phyloP scores from a whole-genome alignment of 2,888 invertebrate species.

The Apamea epomidion region DNA sequence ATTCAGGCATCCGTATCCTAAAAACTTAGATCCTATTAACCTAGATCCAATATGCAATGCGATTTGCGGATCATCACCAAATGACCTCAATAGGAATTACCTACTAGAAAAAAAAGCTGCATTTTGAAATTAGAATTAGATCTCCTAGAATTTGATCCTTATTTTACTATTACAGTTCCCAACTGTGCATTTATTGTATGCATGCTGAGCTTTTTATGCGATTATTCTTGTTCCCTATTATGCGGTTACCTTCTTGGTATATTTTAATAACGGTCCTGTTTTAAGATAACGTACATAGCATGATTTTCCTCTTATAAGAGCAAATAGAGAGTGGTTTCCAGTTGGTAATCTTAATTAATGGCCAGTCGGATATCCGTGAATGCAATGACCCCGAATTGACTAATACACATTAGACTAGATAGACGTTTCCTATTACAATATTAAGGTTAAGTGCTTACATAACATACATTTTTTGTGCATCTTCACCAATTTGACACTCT shows the following conservation, averaged over 20 bases:
- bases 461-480: slow-evolving; percentile 11
- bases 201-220: background rate
- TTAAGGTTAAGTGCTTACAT: slow-evolving; percentile 12
- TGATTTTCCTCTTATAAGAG: background rate
- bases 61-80: background rate
- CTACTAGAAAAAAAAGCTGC: background rate
- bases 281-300: background rate
- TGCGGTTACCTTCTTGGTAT: background rate
- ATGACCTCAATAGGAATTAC: background rate
- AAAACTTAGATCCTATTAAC: background rate
- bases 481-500: slow-evolving; percentile 26
- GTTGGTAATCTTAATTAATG: slow-evolving; percentile 14
- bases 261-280: background rate
- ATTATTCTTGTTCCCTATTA: background rate
- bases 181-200: background rate
- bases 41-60: background rate
- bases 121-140: background rate
- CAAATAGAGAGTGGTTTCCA: background rate
- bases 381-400: slow-evolving; percentile 32
- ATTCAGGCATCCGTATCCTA: background rate
- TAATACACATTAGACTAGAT: slow-evolving; percentile 6
- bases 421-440: slow-evolving; percentile 17
- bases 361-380: slow-evolving; percentile 20
- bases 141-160: background rate
- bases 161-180: background rate